phyloP scores from a whole-genome alignment of 2,113 vertebrate genomes.

The Malaclemys terrapin region DNA sequence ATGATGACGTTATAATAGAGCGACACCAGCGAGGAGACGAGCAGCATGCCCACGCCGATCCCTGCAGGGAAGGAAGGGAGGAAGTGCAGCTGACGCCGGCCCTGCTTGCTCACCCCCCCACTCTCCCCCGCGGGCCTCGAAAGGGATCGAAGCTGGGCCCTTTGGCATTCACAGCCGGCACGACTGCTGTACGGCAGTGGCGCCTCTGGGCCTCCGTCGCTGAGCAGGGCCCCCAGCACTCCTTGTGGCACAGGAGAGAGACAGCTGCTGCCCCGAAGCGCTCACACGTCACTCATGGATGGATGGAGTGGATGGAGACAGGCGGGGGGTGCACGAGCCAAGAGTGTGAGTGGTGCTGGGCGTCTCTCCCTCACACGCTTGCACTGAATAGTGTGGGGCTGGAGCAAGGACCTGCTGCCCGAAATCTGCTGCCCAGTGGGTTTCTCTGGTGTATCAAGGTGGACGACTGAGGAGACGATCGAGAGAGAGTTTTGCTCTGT shows the following conservation, averaged over 20 bases:
- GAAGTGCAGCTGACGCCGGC: not conserved
- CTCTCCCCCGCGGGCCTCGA: no score
- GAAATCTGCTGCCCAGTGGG: no score
- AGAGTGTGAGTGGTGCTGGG: no score
- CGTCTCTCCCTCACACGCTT: not conserved
- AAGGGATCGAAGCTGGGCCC: not conserved
- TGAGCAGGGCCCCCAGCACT: not conserved
- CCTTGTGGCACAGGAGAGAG: no score
- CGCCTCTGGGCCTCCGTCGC: no score
- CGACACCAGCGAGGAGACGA: slow-evolving; percentile 92
- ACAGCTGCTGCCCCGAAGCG: no score
- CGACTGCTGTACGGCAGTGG: no score
- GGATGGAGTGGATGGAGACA: not conserved
- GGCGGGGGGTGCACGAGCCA: not conserved
- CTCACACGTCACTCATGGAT: no score
- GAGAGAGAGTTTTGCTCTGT: no score
- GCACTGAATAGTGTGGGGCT: not conserved
- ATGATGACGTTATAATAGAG: slow-evolving; percentile 96
- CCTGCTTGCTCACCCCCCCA: not conserved
- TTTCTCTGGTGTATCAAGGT: not conserved
- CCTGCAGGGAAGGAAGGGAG: slow-evolving; percentile 68
- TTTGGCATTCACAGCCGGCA: not conserved
- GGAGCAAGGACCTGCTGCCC: not conserved
- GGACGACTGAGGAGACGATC: not conserved
- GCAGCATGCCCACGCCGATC: slow-evolving; percentile 93